These are phyloP conservation scores for Masticophis lateralis DNA, from an alignment of 2,797 vertebrate genomes.

Conservation along the genomic window DNA sequence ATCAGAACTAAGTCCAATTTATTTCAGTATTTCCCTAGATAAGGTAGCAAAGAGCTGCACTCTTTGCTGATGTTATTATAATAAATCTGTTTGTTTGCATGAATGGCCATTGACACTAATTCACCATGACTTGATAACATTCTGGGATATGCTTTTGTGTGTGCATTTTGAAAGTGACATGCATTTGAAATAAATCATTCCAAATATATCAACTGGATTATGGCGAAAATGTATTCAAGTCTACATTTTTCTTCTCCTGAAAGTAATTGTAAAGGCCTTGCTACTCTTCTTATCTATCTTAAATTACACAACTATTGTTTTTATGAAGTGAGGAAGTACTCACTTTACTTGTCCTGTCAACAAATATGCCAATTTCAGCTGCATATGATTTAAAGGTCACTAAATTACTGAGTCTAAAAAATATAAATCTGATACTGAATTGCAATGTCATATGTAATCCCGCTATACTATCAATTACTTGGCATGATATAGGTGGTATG, in stretches of 20 bases:
- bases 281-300: neutral
- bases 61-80: neutral
- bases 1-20: neutral
- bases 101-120: neutral
- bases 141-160: neutral
- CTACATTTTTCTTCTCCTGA: neutral
- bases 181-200: neutral
- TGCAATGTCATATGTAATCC: conserved; percentile 38
- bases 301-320: neutral
- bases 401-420: conserved; percentile 54
- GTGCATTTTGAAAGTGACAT: neutral
- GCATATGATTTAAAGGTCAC: conserved; percentile 44
- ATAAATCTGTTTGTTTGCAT: neutral
- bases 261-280: conserved; percentile 5
- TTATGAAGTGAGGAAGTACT: neutral
- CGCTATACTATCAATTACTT: conserved; percentile 45
- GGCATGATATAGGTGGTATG: conserved; percentile 25
- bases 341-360: neutral
- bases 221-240: neutral
- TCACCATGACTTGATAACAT: neutral
- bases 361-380: conserved; percentile 29
- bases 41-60: neutral
- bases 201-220: accelerated
- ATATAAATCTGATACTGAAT: conserved; percentile 60
- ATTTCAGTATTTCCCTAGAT: neutral